Percentiles rank a stretch among this genome's conserved stretches.
Conservation (phyloP, 1,140 invertebrate species). For the Armadillidium nasatum region DNA sequence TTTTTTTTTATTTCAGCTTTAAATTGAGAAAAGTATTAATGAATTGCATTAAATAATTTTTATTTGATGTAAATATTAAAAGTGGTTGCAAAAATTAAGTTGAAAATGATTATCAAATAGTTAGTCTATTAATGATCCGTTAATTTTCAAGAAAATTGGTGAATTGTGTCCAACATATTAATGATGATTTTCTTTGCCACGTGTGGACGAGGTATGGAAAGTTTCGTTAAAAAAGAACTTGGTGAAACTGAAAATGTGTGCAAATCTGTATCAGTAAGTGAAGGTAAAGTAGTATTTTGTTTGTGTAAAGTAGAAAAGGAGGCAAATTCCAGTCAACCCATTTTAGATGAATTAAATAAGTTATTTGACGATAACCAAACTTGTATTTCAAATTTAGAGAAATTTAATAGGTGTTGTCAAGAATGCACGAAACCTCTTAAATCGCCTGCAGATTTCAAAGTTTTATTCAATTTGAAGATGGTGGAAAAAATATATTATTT, state of each 20-base stretch:
- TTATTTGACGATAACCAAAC: neutral
- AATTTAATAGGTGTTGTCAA: neutral
- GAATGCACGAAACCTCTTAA: neutral
- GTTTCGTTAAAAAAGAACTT: neutral
- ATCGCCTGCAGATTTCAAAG: neutral
- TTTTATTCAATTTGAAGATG: neutral
- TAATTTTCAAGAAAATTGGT: no score
- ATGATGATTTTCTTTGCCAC: neutral
- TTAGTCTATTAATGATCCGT: no score
- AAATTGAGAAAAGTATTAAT: no score
- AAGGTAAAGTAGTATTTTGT: conserved; percentile 3
- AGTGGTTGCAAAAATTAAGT: no score
- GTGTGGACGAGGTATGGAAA: neutral
- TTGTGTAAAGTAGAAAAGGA: neutral
- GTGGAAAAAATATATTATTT: neutral
- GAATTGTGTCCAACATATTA: no score
- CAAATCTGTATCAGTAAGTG: neutral
- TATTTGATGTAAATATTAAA: no score
- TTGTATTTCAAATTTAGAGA: neutral
- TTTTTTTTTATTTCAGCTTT: no score
- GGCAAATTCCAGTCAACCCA: neutral
- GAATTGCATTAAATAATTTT: no score
- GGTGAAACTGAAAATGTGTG: neutral
- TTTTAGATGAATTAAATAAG: neutral
- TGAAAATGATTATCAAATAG: no score